Evolutionary conservation across 2,888 invertebrate species (phyloP), one percentile per base, ranked within the genome.

Genomic region (Oscheius onirici): DNA sequence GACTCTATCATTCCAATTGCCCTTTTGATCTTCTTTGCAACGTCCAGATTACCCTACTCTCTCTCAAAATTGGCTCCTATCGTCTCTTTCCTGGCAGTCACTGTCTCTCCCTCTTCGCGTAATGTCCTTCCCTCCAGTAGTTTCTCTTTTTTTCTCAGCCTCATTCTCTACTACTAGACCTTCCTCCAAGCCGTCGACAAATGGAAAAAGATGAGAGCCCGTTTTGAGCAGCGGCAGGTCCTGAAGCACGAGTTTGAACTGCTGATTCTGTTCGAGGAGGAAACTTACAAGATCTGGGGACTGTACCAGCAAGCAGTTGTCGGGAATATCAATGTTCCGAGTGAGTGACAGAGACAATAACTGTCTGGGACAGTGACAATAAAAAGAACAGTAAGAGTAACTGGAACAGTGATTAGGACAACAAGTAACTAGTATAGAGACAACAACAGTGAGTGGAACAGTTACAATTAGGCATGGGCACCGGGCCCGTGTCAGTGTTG

Each of bases 321-420:
- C 34, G 83, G 83, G 17, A 76, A 83, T 66, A 74, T 81, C 43
- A 79, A 78, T 76, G 79, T 83, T 10, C 83, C 80, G 0, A 82
- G 81, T 83, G 57, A 74, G 72, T 34, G 34, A 49, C 3, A 8
- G 17, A 49, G 34, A 34, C 3, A 34, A 34, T 3, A 34, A 43
- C 11, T 15, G 44, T 43, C 11, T 43, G 15, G 11, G 15, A 13
- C 15, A 43, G 11, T 43, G 15, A 43, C 15, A 43, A 43, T 43
- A 43, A 13, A 43, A 13, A 13, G 11, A 43, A 43, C 11, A 13
- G 44, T 43, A 43, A 43, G 15, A 13, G 15, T 43, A 43, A 43
- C n/a, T n/a, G n/a, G n/a, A n/a, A n/a, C n/a, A n/a, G n/a, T n/a
- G n/a, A n/a, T n/a, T n/a, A n/a, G n/a, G n/a, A n/a, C n/a, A n/a